These are phyloP conservation scores for Gryllus longicercus DNA, from an alignment of 2,888 invertebrate genomes.

Conservation along the genomic window DNA sequence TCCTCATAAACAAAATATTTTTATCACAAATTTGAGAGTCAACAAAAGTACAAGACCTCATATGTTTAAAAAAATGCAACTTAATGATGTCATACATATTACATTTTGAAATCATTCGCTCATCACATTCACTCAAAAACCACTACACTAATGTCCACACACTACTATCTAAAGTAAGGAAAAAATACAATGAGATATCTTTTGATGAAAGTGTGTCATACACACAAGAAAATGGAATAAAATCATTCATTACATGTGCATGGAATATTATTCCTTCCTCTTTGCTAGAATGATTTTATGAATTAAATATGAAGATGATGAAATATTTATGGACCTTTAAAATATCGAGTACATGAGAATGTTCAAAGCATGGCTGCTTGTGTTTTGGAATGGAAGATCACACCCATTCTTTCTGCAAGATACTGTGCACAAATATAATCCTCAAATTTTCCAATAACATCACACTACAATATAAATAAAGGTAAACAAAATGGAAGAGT, in stretches of 20 bases:
- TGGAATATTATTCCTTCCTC: neutral
- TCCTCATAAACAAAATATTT: too few relatives aligned
- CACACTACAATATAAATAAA: slow-evolving; percentile 2
- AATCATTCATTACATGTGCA: slow-evolving; percentile 3
- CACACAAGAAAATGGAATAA: slow-evolving; percentile 8
- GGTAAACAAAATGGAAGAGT: slow-evolving; percentile 3
- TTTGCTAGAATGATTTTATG: neutral
- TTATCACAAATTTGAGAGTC: neutral
- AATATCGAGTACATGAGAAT: neutral
- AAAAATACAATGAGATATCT: slow-evolving; percentile 17
- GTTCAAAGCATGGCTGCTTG: neutral
- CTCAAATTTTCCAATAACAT: slow-evolving; percentile 6
- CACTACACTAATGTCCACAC: slow-evolving; percentile 1
- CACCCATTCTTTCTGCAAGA: neutral
- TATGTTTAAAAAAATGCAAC: neutral
- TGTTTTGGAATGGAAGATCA: slow-evolving; percentile 9
- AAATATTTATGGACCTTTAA: neutral
- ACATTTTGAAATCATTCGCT: neutral
- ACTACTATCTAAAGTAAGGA: slow-evolving; percentile 1
- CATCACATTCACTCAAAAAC: neutral
- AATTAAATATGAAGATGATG: neutral
- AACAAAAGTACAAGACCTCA: neutral
- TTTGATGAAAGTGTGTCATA: neutral
- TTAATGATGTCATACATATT: neutral
- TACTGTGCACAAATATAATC: slow-evolving; percentile 10